Conservation (phyloP, 2,888 invertebrate species). For the Apantesis nais region DNA sequence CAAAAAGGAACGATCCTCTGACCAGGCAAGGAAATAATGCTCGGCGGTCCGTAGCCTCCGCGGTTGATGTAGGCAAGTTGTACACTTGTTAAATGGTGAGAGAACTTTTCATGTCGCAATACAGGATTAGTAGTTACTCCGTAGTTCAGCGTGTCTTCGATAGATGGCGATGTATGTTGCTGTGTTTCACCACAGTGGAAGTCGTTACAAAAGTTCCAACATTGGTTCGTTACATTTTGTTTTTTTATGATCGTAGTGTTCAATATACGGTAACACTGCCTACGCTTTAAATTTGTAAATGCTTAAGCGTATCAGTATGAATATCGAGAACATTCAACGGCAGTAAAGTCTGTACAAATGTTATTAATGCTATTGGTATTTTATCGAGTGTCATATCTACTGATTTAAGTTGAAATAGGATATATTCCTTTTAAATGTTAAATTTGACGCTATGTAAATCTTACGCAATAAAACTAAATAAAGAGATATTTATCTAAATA, state of each 20-base stretch:
- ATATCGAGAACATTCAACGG: conserved; percentile 22
- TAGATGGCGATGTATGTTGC: too few relatives aligned
- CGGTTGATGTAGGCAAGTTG: too few relatives aligned
- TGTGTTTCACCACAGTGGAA: too few relatives aligned
- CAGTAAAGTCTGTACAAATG: conserved; percentile 25
- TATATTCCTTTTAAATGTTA: conserved; percentile 11
- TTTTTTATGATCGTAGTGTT: conserved; percentile 39
- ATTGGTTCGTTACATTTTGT: conserved; percentile 38
- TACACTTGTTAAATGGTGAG: too few relatives aligned
- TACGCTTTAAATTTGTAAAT: conserved; percentile 35
- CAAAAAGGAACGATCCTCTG: too few relatives aligned
- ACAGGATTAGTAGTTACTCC: too few relatives aligned
- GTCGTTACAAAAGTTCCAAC: conserved; percentile 43
- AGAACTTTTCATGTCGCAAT: too few relatives aligned
- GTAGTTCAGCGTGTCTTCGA: too few relatives aligned
- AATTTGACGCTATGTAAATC: not conserved
- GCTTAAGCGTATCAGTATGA: conserved; percentile 33
- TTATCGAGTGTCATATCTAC: conserved; percentile 13
- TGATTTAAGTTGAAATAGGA: conserved; percentile 17
- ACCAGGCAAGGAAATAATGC: too few relatives aligned
- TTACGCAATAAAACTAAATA: not conserved
- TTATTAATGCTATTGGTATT: conserved; percentile 35
- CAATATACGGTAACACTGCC: conserved; percentile 41
- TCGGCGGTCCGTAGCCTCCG: too few relatives aligned
- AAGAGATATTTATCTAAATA: not conserved